phyloP scores from a whole-genome alignment of 2,113 vertebrate genomes.

The Onychorhynchus coronatus region DNA sequence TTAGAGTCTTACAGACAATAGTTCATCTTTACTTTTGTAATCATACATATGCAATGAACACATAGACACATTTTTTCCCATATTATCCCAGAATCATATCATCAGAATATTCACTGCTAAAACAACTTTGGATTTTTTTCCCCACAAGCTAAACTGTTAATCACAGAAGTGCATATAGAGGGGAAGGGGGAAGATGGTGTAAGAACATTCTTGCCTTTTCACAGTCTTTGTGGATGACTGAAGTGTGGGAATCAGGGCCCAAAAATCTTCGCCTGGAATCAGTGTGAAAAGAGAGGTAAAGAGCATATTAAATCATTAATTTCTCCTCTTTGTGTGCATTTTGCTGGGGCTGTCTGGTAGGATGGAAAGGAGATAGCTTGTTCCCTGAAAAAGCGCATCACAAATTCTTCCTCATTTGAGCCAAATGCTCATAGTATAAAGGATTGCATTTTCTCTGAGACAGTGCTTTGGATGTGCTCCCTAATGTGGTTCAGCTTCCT shows the following conservation, averaged over 20 bases:
- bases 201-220: background rate
- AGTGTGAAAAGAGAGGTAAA: background rate
- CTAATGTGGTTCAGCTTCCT: slow-evolving; percentile 24
- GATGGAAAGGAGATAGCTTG: background rate
- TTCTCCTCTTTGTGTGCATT: background rate
- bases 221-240: background rate
- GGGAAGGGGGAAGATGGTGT: background rate
- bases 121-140: background rate
- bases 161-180: background rate
- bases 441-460: background rate
- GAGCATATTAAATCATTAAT: background rate
- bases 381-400: background rate
- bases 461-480: background rate
- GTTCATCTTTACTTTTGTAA: background rate
- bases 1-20: background rate
- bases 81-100: background rate
- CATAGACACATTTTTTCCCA: background rate
- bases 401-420: background rate
- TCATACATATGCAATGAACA: background rate
- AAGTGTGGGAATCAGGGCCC: accelerated
- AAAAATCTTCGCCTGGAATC: background rate
- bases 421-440: background rate
- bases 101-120: background rate
- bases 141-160: background rate
- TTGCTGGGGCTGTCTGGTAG: background rate